Evolutionary conservation across 2,797 vertebrate species (phyloP), one percentile per base, ranked within the genome.

Genomic region (Scarus forsteni): DNA sequence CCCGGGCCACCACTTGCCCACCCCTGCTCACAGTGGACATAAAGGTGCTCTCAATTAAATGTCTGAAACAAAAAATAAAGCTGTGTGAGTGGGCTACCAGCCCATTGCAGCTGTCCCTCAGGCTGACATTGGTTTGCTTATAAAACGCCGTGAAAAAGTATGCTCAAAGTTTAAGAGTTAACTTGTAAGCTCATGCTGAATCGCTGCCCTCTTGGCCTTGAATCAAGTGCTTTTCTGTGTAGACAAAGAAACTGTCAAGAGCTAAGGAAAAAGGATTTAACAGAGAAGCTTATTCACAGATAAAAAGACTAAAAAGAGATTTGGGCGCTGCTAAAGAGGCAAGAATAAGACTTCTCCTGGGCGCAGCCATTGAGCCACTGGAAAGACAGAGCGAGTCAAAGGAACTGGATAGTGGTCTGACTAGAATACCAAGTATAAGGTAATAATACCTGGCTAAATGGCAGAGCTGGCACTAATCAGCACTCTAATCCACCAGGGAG

Each of bases 401-500:
- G 18, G 42, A 79, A 68, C 50, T 59, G 68, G 79, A 84, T 79
- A 72, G 61, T 34, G 70, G 52, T 85, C 81, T 83, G 80, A 82
- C 58, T 73, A 60, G 89, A 91, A 92, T 93, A 88, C 83, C 84
- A 90, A 90, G 72, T 78, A 74, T 71, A 60, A 75, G 66, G 79
- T 85, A 80, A 87, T 90, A 84, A 87, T 79, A 88, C 86, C 85
- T 83, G 80, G 57, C 81, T 90, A 90, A 90, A 92, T 83, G 80
- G 88, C 75, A 80, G 76, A 75, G 75, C 84, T 81, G 81, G 78
- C 79, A 87, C 85, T 91, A 92, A 93, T 93, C 92, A 93, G 81
- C n/a, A 14, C 70, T 75, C 74, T 83, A 89, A 91, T 89, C 83
- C 79, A 83, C 75, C 73, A 54, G 54, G 73, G 77, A 79, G 63